Evolutionary conservation across 2,797 vertebrate species (phyloP), one percentile per base, ranked within the genome.

Genomic region (Leucoraja ocellata): DNA sequence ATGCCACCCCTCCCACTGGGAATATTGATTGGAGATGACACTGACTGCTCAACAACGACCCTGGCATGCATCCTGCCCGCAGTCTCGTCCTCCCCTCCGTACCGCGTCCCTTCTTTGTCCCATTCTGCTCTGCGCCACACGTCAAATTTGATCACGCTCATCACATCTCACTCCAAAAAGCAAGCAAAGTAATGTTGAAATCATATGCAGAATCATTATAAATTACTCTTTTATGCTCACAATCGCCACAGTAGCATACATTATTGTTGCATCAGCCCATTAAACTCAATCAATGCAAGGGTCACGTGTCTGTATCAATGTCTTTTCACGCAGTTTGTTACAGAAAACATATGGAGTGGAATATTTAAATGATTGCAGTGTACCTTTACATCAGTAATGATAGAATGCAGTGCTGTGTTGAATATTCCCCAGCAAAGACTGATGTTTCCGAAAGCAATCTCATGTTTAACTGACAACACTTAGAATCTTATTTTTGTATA

Each of bases 261-360:
- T 65, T 63, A 86, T 32, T 86, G 61, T 65, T 88, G 61, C 32
- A 88, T 65, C 61, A n/a, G n/a, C 32, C 28, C 84, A 88, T 32
- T 65, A 36, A 88, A 88, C 63, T 88, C 84, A 65, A 88, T 65
- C 61, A 65, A 32, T 86, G 32, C 58, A 65, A 65, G 84, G 61
- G 61, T 65, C 84, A 32, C 10, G 16, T 65, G 28, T 65, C 13
- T 32, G 1, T 32, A 36, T 65, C 14, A 36, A 65, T 65, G 58
- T 65, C 58, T 86, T 63, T 63, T 61, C 28, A 8, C 32, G 83
- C 58, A 65, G 14, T 88, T 39, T 65, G 6, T 65, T 23, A 18
- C 36, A 32, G 63, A 32, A 88, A 88, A 88, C 61, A 65, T 68
- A 68, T 88, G 84, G 61, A 32, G n/a, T 68, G 36, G n/a, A 7